Conservation (phyloP, 2,888 invertebrate genomes). For the Apodemia zela region DNA sequence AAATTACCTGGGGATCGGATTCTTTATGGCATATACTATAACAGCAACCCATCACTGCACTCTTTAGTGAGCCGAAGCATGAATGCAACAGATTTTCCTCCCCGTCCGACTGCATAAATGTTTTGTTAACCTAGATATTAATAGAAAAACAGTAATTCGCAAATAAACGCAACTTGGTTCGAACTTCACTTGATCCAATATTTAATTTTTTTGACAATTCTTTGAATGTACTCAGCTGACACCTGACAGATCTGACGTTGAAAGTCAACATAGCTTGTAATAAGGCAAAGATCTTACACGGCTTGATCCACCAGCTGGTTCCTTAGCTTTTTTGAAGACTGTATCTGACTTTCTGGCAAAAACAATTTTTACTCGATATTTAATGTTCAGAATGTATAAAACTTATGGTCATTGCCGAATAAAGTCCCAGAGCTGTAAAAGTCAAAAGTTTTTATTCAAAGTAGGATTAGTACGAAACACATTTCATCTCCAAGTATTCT, state of each 20-base stretch:
- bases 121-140: slow-evolving; percentile 64
- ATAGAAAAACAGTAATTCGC: slow-evolving; percentile 63
- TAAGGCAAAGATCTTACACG: too few species aligned
- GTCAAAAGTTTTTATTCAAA: too few species aligned
- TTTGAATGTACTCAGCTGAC: background rate
- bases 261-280: too few species aligned
- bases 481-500: too few species aligned
- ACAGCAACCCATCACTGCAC: slow-evolving; percentile 84
- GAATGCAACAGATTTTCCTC: slow-evolving; percentile 69
- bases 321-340: too few species aligned
- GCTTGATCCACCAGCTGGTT: too few species aligned
- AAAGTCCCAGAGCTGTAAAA: too few species aligned
- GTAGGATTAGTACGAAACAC: too few species aligned
- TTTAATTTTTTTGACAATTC: background rate
- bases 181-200: slow-evolving; percentile 12
- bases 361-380: too few species aligned
- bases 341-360: too few species aligned
- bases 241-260: background rate
- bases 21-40: slow-evolving; percentile 88
- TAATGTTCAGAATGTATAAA: too few species aligned
- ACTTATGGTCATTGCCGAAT: too few species aligned
- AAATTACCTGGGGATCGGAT: slow-evolving; percentile 82
- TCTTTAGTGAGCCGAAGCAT: slow-evolving; percentile 73
- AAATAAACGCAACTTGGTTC: slow-evolving; percentile 37
- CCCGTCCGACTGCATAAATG: slow-evolving; percentile 73